Percentiles rank a stretch among this genome's conserved stretches.
These are phyloP conservation scores for Drosophila serrata DNA, from an alignment of 1,140 invertebrate genomes.

Conservation along the genomic window DNA sequence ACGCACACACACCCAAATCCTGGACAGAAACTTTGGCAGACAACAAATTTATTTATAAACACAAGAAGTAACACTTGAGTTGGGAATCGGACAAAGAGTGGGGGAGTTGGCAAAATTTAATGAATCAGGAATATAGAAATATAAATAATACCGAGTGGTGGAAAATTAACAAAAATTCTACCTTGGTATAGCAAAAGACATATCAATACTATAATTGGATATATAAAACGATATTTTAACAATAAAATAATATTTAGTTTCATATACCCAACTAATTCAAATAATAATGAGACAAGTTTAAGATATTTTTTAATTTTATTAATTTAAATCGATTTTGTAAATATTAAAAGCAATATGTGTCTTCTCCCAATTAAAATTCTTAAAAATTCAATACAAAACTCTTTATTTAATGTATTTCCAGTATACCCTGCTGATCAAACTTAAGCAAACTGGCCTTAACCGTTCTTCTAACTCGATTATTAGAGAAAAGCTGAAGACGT, in stretches of 20 bases:
- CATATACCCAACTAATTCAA: no score
- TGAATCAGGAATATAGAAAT: constrained; percentile 3
- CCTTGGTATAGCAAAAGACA: neutral
- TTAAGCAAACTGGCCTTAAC: constrained; percentile 43
- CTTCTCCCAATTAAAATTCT: neutral
- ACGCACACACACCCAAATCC: constrained; percentile 57
- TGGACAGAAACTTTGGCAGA: constrained; percentile 73
- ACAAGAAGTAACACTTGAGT: constrained; percentile 63
- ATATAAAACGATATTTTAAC: neutral
- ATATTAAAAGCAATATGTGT: no score
- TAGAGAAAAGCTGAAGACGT: constrained; percentile 50
- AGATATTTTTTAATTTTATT: no score
- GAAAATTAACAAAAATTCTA: neutral
- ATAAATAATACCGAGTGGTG: neutral
- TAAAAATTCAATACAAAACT: neutral
- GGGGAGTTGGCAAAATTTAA: neutral
- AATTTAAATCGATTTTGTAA: no score
- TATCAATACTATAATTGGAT: neutral
- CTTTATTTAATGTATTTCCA: constrained; percentile 39
- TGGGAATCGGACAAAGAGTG: neutral
- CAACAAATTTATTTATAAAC: constrained; percentile 77
- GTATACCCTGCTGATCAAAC: constrained; percentile 64
- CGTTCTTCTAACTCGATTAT: constrained; percentile 44
- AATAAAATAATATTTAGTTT: neutral
- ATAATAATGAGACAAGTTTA: no score